phyloP scores from a whole-genome alignment of 2,797 vertebrate genomes.

The Aldrovandia affinis region DNA sequence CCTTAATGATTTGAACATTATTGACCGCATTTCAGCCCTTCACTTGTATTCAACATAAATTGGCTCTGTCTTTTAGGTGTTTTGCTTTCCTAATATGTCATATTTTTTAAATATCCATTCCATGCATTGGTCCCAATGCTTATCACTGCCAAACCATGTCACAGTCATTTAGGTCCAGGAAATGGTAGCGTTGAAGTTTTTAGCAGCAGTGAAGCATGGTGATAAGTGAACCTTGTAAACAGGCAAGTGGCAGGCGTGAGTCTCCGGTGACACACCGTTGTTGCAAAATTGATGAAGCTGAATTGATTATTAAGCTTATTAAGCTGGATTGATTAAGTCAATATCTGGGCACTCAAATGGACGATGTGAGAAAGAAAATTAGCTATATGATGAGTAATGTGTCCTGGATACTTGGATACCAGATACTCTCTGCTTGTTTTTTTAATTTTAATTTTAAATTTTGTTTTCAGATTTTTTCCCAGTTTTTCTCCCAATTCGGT shows the following conservation, averaged over 20 bases:
- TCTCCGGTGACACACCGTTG: too few species aligned
- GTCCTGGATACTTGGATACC: too few species aligned
- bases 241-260: too few species aligned
- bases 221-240: too few species aligned
- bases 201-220: neutral
- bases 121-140: neutral
- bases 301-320: too few species aligned
- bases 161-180: neutral
- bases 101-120: neutral
- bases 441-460: too few species aligned
- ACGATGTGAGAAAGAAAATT: neutral
- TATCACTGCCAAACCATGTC: neutral
- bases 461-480: too few species aligned
- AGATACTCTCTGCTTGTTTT: too few species aligned
- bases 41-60: neutral
- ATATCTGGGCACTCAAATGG: neutral
- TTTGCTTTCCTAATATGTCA: neutral
- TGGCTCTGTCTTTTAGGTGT: neutral
- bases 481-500: too few species aligned
- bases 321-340: too few species aligned
- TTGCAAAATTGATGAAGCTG: too few species aligned
- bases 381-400: neutral
- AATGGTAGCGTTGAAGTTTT: neutral
- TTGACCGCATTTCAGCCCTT: neutral
- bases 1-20: slow-evolving; percentile 4